Evolutionary conservation across 2,113 vertebrate species (phyloP), one percentile per base, ranked within the genome.

Genomic region (Danionella cerebrum): DNA sequence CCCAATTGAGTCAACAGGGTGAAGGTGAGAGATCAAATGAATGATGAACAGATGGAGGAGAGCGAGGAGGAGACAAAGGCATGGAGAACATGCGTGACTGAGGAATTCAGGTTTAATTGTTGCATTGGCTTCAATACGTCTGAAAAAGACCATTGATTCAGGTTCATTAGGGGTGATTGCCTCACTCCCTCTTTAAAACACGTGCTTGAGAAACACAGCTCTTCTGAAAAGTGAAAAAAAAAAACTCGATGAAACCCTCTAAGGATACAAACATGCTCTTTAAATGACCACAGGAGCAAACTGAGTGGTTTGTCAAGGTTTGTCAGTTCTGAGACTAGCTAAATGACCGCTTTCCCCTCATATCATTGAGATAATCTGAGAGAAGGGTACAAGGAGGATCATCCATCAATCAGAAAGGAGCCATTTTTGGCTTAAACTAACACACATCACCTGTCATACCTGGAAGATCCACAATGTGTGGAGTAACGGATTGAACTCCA

Each of bases 361-460:
- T 62, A 70, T 53, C 44, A 70, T 62, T 48, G 38, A 52, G 47
- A 57, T 33, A 63, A 51, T 70, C 57, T 62, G 52, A 58, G 41
- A 58, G 22, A 42, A 47, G 13, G 22, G 42, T 35, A 31, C 10
- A 58, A 58, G 18, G 13, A 35, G 51, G 35, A 42, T 70, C 67
- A 70, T 70, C 55, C 25, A 55, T 69, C 67, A 60, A 35, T 29
- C 16, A 53, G 13, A 35, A 25, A 3, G 3, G 25, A 38, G 6
- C 57, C 57, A 63, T 70, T 70, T 70, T 44, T 63, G 63, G 67
- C 33, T 50, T 53, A 51, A 69, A 31, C 22, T 21, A 55, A 51
- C 67, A 62, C 35, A 25, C 12, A 19, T 70, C 10, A 5, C 53
- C 53, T 18, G 53, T 69, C 53, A 53, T 51, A 29, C 48, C 14